phyloP scores from a whole-genome alignment of 2,113 vertebrate species.

The Lophius piscatorius region DNA sequence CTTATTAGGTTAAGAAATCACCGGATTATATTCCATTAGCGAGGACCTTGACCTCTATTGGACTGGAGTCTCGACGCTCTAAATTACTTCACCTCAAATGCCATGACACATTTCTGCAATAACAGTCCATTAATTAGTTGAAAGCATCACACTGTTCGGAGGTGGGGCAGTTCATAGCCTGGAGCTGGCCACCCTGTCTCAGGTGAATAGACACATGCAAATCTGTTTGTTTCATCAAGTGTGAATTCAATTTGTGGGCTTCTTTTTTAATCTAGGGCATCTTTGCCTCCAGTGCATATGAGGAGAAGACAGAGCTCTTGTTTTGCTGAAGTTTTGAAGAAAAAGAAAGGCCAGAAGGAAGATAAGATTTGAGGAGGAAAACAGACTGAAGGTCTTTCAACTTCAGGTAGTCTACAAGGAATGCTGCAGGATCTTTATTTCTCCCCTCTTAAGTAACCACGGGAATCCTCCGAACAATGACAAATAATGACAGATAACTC shows the following conservation, averaged over 20 bases:
- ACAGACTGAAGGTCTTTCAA: constrained; percentile 23
- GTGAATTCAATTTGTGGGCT: constrained; percentile 82
- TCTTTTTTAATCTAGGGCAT: constrained; percentile 80
- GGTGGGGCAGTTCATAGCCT: constrained; percentile 77
- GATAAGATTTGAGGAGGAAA: constrained; percentile 1
- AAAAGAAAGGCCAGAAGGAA: constrained; percentile 50
- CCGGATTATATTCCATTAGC: constrained; percentile 52
- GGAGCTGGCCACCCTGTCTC: constrained; percentile 78
- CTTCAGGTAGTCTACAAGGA: constrained; percentile 29
- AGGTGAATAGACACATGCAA: constrained; percentile 73
- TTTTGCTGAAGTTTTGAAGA: constrained; percentile 64
- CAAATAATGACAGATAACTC: constrained; percentile 53
- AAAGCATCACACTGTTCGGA: constrained; percentile 64
- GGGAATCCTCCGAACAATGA: constrained; percentile 40
- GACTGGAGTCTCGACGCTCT: constrained; percentile 51
- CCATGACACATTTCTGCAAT: constrained; percentile 68
- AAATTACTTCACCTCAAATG: constrained; percentile 64
- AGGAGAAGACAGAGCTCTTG: constrained; percentile 48
- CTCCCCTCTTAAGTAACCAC: constrained; percentile 12
- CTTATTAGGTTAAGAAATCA: constrained; percentile 36
- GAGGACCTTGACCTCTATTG: constrained; percentile 60
- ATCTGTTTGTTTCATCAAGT: constrained; percentile 84
- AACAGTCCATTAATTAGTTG: constrained; percentile 79
- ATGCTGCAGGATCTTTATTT: constrained; percentile 14
- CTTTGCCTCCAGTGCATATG: constrained; percentile 79